These are phyloP conservation scores for Tetanocera ferruginea DNA, from an alignment of 2,888 invertebrate species.

Conservation along the genomic window DNA sequence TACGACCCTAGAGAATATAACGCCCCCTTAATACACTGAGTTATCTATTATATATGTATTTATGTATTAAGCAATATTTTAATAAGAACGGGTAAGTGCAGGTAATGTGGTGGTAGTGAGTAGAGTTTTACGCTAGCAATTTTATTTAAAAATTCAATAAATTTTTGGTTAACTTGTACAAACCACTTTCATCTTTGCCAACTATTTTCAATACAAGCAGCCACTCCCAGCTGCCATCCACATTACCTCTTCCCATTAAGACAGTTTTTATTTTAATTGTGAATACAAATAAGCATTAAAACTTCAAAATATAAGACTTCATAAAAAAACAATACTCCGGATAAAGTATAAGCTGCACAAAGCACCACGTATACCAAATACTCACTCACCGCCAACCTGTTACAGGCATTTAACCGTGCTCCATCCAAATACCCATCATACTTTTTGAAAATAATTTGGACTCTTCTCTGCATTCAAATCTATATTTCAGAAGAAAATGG, in stretches of 20 bases:
- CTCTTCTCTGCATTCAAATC: constrained; percentile 27
- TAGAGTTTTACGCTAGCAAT: constrained; percentile 46
- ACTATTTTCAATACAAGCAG: constrained; percentile 8
- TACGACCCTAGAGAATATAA: not conserved
- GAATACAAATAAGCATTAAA: not conserved
- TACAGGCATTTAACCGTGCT: constrained; percentile 40
- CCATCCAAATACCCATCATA: not conserved
- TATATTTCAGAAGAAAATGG: constrained; percentile 34
- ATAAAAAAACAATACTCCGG: not conserved
- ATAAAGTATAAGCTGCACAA: not conserved
- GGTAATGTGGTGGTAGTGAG: constrained; percentile 62
- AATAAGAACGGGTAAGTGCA: constrained; percentile 44
- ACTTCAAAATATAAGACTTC: not conserved
- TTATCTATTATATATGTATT: not conserved
- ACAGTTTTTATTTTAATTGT: not conserved
- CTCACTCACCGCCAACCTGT: constrained; percentile 46
- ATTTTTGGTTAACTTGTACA: not conserved
- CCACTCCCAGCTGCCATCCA: constrained; percentile 48
- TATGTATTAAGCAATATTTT: not conserved
- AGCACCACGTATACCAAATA: constrained; percentile 17
- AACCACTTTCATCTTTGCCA: not conserved
- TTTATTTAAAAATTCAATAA: not conserved
- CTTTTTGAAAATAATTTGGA: constrained; percentile 24
- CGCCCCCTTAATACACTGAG: not conserved
- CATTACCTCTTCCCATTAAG: constrained; percentile 43